Percentiles rank a stretch among this genome's conserved stretches.
These are phyloP conservation scores for Chloroceryle inda DNA, from an alignment of 2,797 vertebrate genomes.

Conservation along the genomic window DNA sequence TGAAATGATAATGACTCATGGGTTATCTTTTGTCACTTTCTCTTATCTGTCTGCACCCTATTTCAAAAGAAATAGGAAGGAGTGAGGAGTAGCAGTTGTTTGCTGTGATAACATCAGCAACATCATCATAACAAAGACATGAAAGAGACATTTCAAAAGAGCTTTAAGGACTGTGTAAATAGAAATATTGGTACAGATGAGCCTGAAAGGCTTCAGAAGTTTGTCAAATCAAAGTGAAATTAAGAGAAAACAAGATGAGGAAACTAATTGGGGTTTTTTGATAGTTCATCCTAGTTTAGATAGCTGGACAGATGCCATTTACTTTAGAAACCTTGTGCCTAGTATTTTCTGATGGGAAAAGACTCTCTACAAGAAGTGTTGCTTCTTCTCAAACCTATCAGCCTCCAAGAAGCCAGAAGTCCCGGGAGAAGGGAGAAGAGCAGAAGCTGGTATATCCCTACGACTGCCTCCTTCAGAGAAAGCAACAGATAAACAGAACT, in stretches of 20 bases:
- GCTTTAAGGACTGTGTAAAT: neutral
- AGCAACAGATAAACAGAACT: neutral
- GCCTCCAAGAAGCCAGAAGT: neutral
- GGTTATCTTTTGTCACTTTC: neutral
- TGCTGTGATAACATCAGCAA: neutral
- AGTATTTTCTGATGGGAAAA: conserved; percentile 32
- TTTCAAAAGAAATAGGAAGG: neutral
- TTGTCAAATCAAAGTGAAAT: neutral
- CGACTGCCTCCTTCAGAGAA: neutral
- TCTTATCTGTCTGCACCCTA: neutral
- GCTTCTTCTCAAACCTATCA: neutral
- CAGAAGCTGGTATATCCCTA: neutral
- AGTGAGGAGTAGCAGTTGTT: neutral
- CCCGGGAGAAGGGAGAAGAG: neutral
- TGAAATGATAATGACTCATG: neutral
- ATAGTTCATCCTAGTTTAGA: neutral
- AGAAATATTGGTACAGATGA: neutral
- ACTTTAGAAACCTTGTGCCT: neutral
- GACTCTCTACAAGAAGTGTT: neutral
- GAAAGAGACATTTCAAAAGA: neutral
- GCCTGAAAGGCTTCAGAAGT: neutral
- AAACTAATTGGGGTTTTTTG: neutral
- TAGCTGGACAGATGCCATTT: neutral
- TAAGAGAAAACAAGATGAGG: neutral
- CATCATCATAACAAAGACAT: neutral